Evolutionary conservation across 2,888 invertebrate species (phyloP).

Genomic region (Noctua janthe): DNA sequence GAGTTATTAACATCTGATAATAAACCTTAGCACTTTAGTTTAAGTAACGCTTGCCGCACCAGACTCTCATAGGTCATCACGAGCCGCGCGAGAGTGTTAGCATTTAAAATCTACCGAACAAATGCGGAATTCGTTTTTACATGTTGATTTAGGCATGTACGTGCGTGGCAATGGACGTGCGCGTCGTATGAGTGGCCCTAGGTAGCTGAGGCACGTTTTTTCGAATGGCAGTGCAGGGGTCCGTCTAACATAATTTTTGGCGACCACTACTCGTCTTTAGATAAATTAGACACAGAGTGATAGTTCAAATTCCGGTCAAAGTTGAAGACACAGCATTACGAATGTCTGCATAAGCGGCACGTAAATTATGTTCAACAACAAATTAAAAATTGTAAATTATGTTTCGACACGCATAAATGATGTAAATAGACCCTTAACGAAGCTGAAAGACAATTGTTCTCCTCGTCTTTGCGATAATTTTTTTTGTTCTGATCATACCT

Average conservation of each 20-base stretch:
- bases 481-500: too few relatives aligned
- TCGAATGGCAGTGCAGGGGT: not conserved
- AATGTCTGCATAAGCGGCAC: not conserved
- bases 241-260: not conserved
- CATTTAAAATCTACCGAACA: not conserved
- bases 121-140: not conserved
- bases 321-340: not conserved
- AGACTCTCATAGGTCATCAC: not conserved
- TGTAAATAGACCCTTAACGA: too few relatives aligned
- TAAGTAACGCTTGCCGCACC: not conserved
- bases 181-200: not conserved
- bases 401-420: too few relatives aligned
- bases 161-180: not conserved
- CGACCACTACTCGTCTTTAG: fast-evolving
- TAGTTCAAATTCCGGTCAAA: not conserved
- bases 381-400: too few relatives aligned
- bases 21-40: not conserved
- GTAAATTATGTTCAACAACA: too few relatives aligned
- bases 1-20: conserved; percentile 52
- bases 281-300: not conserved
- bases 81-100: not conserved
- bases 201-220: not conserved
- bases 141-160: not conserved
- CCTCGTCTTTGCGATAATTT: too few relatives aligned
- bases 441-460: too few relatives aligned